A percentile compares a stretch with the other conserved stretches of the same genome.
phyloP scores from a whole-genome alignment of 2,888 invertebrate genomes.

The Brachyopa scutellaris region DNA sequence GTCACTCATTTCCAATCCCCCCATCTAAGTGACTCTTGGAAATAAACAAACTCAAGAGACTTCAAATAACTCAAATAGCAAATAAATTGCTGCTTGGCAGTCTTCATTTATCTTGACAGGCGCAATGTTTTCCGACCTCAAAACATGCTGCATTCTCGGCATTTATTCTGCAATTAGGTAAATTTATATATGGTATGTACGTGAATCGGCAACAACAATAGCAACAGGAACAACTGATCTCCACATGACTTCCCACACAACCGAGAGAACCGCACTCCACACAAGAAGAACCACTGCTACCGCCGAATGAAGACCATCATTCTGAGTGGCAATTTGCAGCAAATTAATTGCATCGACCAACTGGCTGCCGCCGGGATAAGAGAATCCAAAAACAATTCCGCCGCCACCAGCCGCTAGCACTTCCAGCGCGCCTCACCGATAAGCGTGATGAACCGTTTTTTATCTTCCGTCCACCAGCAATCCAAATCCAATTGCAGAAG shows the following conservation, averaged over 20 bases:
- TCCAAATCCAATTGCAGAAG: conserved; percentile 44
- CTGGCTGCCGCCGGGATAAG: conserved; percentile 33
- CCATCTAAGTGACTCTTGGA: neutral
- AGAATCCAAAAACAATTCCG: conserved; percentile 8
- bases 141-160: conserved; percentile 37
- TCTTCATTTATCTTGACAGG: conserved; percentile 47
- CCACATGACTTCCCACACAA: conserved; percentile 52
- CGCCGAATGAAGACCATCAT: conserved; percentile 67
- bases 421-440: conserved; percentile 32
- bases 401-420: neutral
- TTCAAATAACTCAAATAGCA: conserved; percentile 27
- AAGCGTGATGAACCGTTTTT: conserved; percentile 66
- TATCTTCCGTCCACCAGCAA: conserved; percentile 27
- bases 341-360: conserved; percentile 66
- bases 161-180: conserved; percentile 63
- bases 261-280: neutral
- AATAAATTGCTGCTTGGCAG: conserved; percentile 33
- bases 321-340: conserved; percentile 69
- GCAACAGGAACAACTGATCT: conserved; percentile 17
- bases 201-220: conserved; percentile 23
- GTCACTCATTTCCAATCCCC: too few species aligned
- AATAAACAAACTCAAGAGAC: conserved; percentile 17
- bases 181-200: conserved; percentile 63
- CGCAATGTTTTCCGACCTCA: conserved; percentile 18
- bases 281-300: conserved; percentile 20